Base-by-base conservation (phyloP, 2,797 vertebrate species). In the Bucorvus abyssinicus region DNA sequence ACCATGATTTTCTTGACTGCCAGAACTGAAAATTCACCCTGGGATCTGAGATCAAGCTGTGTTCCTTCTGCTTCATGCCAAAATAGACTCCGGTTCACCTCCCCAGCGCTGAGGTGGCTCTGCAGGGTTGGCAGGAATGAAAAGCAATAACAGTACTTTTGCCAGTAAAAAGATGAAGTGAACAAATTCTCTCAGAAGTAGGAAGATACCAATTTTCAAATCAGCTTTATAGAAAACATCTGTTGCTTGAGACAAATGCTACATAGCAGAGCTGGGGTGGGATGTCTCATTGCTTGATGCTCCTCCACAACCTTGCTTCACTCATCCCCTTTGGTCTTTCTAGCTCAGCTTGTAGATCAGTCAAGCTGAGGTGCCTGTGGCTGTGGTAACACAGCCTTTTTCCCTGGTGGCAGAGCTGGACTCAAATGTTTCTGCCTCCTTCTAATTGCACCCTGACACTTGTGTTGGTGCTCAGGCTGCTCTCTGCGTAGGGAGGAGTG, bases 1-100 rank as follows among this genome's bases (percentile, higher is more conserved):
- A 42, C 53, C 42, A 74, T 23, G 44, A 42, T 55, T 94, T 93
- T 90, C 81, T 93, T 94, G 71, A 94, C 77, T 87, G 52, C 80
- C 70, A 94, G 49, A 21, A 53, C 53, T 93, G 86, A 90, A 96
- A 97, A 94, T 86, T 76, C 40, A 87, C 74, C 74, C 95, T 82
- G 45, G 60, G 76, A 91, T 94, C 55, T 65, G 70, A 95, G 76
- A 94, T 93, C 95, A 96, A 95, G 87, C 94, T 95, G 96, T 91
- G 85, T 89, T 63, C 68, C 90, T 96, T 96, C 77, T 95, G 84
- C 55, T 87, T 93, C 44, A 32, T 93, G 97, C 96, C 95, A 97
- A 96, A 95, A 96, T 81, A 97, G 89, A 96, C 92, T 80, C 53
- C 1, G 2, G 47, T 93, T 96, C 93, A 93, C 83, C 71, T 83